Base-by-base conservation (phyloP, 2,797 vertebrate genomes). In the Pangasius larnaudii region DNA sequence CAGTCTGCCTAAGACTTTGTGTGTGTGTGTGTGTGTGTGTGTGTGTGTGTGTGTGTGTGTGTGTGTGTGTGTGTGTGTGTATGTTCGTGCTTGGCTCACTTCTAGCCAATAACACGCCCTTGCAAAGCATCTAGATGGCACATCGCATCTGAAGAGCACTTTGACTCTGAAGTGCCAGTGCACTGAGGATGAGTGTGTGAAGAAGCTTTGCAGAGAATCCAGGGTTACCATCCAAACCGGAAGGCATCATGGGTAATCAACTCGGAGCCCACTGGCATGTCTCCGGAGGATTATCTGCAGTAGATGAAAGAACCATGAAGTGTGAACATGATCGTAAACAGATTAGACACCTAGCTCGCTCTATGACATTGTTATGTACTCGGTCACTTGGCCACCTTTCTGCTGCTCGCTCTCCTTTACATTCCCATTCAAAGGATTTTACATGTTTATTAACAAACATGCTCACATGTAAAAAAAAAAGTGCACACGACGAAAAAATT, bases 1-100 rank as follows among this genome's bases (percentile, higher is more conserved):
- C 88, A 90, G 65, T 91, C 90, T 91, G 89, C 86, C 84, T 88
- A 46, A n/a, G 14, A 16, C 27, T 27, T 0, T 84, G 51, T 82
- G 51, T 49, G 16, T 86, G 79, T 86, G 56, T 69, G 18, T 75
- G 24, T 89, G 1, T 49, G 46, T 75, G 46, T 82, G 39, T 87
- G 33, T 30, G 33, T 87, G 63, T 80, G 56, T 39, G 63, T 86
- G 51, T 82, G 51, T 49, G 16, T 86, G 79, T 86, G 56, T 69
- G 18, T 75, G 24, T 89, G 1, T 49, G 46, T 75, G 46, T 82
- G 39, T 87, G 33, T 30, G 33, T 87, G 63, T 80, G 56, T 39
- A 56, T 86, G 27, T 87, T 14, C 19, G 36, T 69, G 33, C 49
- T 83, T 85, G 39, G 14, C 85, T 59, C 71, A 63, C 16, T 82